Evolutionary conservation across 2,888 invertebrate genomes (phyloP).

Genomic region (Micropterix aruncella): DNA sequence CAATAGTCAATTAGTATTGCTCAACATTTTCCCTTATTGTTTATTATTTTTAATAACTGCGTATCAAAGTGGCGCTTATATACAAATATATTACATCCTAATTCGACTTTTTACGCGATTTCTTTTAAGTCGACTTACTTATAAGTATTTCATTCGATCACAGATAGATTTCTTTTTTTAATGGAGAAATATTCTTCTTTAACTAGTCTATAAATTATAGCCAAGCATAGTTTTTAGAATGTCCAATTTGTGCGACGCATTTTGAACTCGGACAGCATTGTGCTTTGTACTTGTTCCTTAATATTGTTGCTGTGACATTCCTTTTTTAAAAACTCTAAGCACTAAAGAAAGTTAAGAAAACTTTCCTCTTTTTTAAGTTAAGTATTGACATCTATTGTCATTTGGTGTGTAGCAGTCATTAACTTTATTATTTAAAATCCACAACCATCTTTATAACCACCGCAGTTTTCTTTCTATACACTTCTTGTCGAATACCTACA

Average conservation of each 20-base stretch:
- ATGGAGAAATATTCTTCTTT: neutral
- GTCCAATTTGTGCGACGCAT: too few species aligned
- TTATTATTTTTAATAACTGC: neutral
- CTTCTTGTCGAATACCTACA: neutral
- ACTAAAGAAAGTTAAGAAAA: neutral
- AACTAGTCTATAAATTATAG: neutral
- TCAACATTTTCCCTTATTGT: neutral
- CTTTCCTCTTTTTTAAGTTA: neutral
- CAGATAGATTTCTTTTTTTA: neutral
- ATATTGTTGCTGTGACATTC: neutral
- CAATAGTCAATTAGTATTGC: neutral
- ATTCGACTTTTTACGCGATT: neutral
- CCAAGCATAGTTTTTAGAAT: too few species aligned
- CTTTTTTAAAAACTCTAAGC: neutral
- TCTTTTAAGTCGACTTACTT: neutral
- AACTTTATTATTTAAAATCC: constrained; percentile 36
- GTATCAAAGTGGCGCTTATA: neutral
- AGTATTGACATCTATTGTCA: neutral
- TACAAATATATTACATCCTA: neutral
- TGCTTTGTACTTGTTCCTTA: neutral
- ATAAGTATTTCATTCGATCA: neutral
- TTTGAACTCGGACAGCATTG: neutral
- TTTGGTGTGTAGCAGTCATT: constrained; percentile 10
- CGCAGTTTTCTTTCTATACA: constrained; percentile 33
- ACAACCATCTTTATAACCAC: constrained; percentile 40